Conservation (phyloP, 2,888 invertebrate species). For the Geophilus truncorum region DNA sequence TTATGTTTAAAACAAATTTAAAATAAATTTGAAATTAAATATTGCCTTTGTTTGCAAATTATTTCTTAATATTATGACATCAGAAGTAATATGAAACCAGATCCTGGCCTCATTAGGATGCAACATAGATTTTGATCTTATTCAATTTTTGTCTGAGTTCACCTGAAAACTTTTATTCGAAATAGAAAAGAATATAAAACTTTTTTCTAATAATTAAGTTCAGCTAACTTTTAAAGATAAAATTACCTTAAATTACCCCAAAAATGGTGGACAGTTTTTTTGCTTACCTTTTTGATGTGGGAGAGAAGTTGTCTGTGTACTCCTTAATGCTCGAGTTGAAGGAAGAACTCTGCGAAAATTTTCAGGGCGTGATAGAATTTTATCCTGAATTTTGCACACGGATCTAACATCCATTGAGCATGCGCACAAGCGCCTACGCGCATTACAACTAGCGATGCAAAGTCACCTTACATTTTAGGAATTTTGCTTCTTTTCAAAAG, state of each 20-base stretch:
- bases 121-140: neutral
- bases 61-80: no score
- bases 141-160: no score
- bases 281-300: neutral
- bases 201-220: no score
- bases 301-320: neutral
- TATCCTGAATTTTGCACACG: neutral
- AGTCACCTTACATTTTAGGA: neutral
- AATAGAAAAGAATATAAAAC: neutral
- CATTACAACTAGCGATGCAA: neutral
- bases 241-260: no score
- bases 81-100: no score
- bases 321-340: neutral
- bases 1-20: no score
- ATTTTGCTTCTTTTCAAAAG: neutral
- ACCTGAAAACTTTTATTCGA: no score
- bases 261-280: neutral
- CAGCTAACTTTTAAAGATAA: no score
- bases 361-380: neutral
- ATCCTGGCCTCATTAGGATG: no score
- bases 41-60: no score
- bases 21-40: no score
- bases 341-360: neutral
- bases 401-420: neutral
- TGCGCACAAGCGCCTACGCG: neutral